These are phyloP conservation scores for Astyanax mexicanus DNA, from an alignment of 2,797 vertebrate genomes.

Conservation along the genomic window DNA sequence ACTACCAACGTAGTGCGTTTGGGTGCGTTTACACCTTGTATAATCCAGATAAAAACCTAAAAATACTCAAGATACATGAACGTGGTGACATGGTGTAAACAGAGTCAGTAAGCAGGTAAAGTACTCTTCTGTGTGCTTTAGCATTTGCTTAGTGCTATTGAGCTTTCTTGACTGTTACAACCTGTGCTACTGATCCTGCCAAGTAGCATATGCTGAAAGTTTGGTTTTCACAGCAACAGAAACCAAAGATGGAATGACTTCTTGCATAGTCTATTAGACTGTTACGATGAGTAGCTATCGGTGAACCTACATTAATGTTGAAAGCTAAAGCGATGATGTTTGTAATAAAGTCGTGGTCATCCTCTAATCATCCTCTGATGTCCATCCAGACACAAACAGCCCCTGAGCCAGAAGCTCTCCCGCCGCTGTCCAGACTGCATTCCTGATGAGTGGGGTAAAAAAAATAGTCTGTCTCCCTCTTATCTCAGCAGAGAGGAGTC, in stretches of 20 bases:
- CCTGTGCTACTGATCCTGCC: too few species aligned
- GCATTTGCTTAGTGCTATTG: too few species aligned
- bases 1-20: too few species aligned
- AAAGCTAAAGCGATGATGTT: not conserved
- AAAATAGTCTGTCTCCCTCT: constrained; percentile 55
- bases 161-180: too few species aligned
- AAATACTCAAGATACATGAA: too few species aligned
- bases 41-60: too few species aligned
- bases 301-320: not conserved
- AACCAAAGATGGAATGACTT: not conserved
- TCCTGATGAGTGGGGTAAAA: constrained; percentile 19
- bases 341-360: not conserved
- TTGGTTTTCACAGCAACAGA: too few species aligned
- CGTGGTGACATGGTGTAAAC: too few species aligned
- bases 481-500: constrained; percentile 80
- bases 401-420: not conserved
- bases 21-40: too few species aligned
- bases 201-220: too few species aligned
- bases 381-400: constrained; percentile 31
- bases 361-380: constrained; percentile 12
- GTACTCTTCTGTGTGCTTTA: too few species aligned
- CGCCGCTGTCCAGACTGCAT: constrained; percentile 28
- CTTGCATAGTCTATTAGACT: not conserved
- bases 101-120: too few species aligned
- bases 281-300: not conserved